Evolutionary conservation across 2,113 vertebrate species (phyloP).

Genomic region (Vulpes ferrilata): DNA sequence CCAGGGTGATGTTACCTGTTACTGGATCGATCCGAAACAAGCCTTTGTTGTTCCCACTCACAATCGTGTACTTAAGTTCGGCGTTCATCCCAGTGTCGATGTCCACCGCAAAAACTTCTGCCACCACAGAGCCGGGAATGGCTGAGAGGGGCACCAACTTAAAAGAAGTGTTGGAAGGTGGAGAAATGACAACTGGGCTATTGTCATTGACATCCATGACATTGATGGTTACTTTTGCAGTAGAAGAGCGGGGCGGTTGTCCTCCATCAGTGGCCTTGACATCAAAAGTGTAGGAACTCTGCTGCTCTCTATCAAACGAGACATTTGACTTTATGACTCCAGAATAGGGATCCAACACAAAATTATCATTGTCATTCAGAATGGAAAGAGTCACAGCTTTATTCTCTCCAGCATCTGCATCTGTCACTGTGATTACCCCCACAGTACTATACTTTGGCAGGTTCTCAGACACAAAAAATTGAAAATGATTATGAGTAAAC

Average conservation of each 20-base stretch:
- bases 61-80: slow-evolving; percentile 97
- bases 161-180: slow-evolving; percentile 98
- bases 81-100: slow-evolving; percentile 99
- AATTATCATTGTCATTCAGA: slow-evolving; percentile 98
- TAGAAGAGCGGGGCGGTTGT: slow-evolving; percentile 95
- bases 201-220: slow-evolving; percentile 99
- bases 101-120: slow-evolving; percentile 98
- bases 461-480: slow-evolving; percentile 99
- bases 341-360: slow-evolving; percentile 96
- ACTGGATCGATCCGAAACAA: slow-evolving; percentile 98
- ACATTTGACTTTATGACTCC: slow-evolving; percentile 99
- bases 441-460: slow-evolving; percentile 99
- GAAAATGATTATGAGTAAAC: slow-evolving; percentile 99
- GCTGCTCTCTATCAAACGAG: slow-evolving; percentile 98
- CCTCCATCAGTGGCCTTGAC: slow-evolving; percentile 97
- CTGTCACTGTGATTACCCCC: slow-evolving; percentile 98
- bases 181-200: slow-evolving; percentile 96
- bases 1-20: slow-evolving; percentile 98
- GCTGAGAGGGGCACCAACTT: slow-evolving; percentile 98
- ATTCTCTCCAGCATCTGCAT: slow-evolving; percentile 97
- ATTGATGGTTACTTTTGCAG: slow-evolving; percentile 99
- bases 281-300: slow-evolving; percentile 99
- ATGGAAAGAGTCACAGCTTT: slow-evolving; percentile 97
- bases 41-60: slow-evolving; percentile 97
- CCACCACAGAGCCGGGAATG: slow-evolving; percentile 97